Percentiles rank a stretch among this genome's conserved stretches.
These are phyloP conservation scores for Danio aesculapii DNA, from an alignment of 2,797 vertebrate species.

Conservation along the genomic window DNA sequence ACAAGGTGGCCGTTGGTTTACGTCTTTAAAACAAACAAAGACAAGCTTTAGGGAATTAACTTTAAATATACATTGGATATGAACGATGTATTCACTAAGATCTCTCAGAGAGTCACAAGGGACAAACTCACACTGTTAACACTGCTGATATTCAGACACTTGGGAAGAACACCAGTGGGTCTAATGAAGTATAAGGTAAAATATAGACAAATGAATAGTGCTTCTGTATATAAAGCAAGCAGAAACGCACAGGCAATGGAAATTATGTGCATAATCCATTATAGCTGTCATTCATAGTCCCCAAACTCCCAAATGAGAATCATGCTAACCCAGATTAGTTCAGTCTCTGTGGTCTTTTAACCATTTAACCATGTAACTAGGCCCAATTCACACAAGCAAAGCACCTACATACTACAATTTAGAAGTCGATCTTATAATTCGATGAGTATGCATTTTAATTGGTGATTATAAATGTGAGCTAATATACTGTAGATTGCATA, in stretches of 20 bases:
- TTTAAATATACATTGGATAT: not conserved
- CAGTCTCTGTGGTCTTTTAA: constrained; percentile 53
- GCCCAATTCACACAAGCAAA: constrained; percentile 63
- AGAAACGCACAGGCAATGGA: not conserved
- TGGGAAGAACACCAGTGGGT: not conserved
- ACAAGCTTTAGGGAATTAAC: constrained; percentile 8
- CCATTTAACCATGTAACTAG: constrained; percentile 65
- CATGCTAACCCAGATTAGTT: constrained; percentile 35
- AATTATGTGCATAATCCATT: constrained; percentile 8
- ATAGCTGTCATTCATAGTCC: not conserved
- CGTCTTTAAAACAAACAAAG: constrained; percentile 37
- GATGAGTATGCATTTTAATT: not conserved
- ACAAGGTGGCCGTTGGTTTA: constrained; percentile 20
- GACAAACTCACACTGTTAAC: not conserved
- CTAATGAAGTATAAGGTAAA: not conserved
- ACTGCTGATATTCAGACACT: constrained; percentile 8
- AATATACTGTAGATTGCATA: not conserved
- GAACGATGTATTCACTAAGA: not conserved
- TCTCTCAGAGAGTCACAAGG: not conserved
- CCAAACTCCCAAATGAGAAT: not conserved
- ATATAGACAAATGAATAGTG: not conserved
- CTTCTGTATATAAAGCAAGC: not conserved
- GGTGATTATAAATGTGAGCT: not conserved
- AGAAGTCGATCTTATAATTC: not conserved
- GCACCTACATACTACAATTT: constrained; percentile 57